phyloP scores from a whole-genome alignment of 2,888 invertebrate species.

The Geophilus truncorum region DNA sequence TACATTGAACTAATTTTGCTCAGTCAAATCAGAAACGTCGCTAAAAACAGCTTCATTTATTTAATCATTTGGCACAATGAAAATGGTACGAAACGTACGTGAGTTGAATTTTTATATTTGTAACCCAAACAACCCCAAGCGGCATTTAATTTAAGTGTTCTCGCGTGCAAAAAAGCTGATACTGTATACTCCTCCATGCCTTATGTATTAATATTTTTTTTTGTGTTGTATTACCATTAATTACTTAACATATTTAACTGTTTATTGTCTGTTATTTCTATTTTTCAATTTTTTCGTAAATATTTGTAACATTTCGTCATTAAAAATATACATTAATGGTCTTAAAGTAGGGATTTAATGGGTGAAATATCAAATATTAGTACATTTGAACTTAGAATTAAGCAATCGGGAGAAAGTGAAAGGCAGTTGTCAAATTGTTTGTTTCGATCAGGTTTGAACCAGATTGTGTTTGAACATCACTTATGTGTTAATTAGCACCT shows the following conservation, averaged over 20 bases:
- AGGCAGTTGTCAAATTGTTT: neutral
- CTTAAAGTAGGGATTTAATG: too few relatives aligned
- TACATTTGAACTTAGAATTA: neutral
- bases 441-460: neutral
- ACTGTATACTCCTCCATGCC: too few relatives aligned
- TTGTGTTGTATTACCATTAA: too few relatives aligned
- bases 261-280: too few relatives aligned
- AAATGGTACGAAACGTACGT: neutral
- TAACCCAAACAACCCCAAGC: neutral
- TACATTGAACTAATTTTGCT: constrained; percentile 7
- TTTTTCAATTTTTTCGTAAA: too few relatives aligned
- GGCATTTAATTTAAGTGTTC: too few relatives aligned
- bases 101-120: neutral
- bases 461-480: constrained; percentile 11
- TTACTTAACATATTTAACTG: neutral
- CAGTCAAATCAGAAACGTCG: neutral
- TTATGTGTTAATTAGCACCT: constrained; percentile 17
- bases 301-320: too few relatives aligned
- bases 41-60: neutral
- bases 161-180: too few relatives aligned
- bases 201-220: too few relatives aligned
- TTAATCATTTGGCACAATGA: neutral
- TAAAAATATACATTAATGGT: too few relatives aligned
- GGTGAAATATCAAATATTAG: neutral
- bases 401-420: neutral